Base-by-base conservation (phyloP, 2,888 invertebrate genomes). In the Caenorhabditis sp. region DNA sequence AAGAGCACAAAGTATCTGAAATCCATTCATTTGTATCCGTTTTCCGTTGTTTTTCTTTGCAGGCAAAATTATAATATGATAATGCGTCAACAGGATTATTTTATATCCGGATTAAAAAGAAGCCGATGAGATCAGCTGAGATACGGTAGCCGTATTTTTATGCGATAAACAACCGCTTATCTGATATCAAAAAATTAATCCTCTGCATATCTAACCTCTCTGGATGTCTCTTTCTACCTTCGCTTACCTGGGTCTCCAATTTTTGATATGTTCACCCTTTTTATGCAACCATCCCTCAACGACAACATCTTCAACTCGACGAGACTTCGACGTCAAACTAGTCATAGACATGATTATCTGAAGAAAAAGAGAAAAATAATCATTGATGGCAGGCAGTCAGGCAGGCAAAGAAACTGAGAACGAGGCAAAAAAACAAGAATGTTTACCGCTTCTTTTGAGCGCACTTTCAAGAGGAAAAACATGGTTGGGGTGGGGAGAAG, bases 241-340 rank as follows among this genome's bases (percentile, higher is more conserved):
- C 5, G 1, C 62, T 31, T 25, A 82, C 80, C 97, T 92, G 79
- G 94, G 92, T 85, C 99, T 92, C 99, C 99, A 99, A 88, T 95
- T 99, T 89, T 95, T 94, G 85, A 99, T 97, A 90, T 97, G 97
- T 90, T 99, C 99, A 69, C 97, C 92, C 88, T 96, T 92, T 90
- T 97, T 97, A 90, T 92, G 93, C 70, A 97, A 91, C 94, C 95
- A 96, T 82, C 97, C 97, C 90, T 97, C 95, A 90, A 95, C 95
- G 76, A 95, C 93, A 86, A 96, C 79, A 59, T 85, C 85, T 67
- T 83, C 82, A 12, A 36, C 76, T 36, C 49, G 57, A 54, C 82
- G 70, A n/a, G 72, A 76, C 27, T 75, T 72, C 63, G 71, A 71
- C 50, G 80, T 78, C 50, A 82, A 61, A 25, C 71, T 71, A 43